phyloP scores from a whole-genome alignment of 2,888 invertebrate species.

The Venusia cambrica region DNA sequence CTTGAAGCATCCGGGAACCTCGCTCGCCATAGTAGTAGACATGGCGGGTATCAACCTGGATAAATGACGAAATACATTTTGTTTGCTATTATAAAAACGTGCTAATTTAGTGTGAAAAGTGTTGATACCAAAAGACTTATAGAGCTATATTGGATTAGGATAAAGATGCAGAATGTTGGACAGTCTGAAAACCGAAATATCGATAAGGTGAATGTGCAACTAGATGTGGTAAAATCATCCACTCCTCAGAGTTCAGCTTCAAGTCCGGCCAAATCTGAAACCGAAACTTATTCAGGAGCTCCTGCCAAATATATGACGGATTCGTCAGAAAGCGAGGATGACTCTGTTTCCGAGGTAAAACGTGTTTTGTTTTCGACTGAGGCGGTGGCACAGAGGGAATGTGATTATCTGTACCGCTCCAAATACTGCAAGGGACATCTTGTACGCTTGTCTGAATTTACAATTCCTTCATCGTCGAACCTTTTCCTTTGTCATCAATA shows the following conservation, averaged over 20 bases:
- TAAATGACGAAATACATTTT: constrained; percentile 83
- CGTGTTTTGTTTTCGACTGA: constrained; percentile 79
- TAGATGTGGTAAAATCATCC: constrained; percentile 86
- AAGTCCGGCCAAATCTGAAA: constrained; percentile 91
- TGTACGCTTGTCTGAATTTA: constrained; percentile 74
- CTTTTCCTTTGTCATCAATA: constrained; percentile 46
- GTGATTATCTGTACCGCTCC: constrained; percentile 81
- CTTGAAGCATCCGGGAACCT: constrained; percentile 84
- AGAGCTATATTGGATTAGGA: constrained; percentile 83
- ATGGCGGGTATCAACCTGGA: constrained; percentile 89
- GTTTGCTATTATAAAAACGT: constrained; percentile 80
- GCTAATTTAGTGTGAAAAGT: constrained; percentile 77
- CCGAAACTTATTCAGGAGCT: constrained; percentile 91
- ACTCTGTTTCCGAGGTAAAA: constrained; percentile 97
- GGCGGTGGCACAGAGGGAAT: constrained; percentile 78
- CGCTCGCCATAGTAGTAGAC: constrained; percentile 89
- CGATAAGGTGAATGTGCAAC: constrained; percentile 88
- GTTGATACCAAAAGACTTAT: constrained; percentile 79
- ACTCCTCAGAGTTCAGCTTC: constrained; percentile 92
- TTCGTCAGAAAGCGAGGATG: constrained; percentile 97
- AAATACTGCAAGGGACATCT: constrained; percentile 86
- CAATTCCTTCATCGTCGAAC: constrained; percentile 56
- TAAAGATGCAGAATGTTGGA: constrained; percentile 96
- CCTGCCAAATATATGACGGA: constrained; percentile 95
- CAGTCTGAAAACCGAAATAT: constrained; percentile 92